Conservation (phyloP, 2,888 invertebrate genomes). For the Allophyes oxyacanthae region DNA sequence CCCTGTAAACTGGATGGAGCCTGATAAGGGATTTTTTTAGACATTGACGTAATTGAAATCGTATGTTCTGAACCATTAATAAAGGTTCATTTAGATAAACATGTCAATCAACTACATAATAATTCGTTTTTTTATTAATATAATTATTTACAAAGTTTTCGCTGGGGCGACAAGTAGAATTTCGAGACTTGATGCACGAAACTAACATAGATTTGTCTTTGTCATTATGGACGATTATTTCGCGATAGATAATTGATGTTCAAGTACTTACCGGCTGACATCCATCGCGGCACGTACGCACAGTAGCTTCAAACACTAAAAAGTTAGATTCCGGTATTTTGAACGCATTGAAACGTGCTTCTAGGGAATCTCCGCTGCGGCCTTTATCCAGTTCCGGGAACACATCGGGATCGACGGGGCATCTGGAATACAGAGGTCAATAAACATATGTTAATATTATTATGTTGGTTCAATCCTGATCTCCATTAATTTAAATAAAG, state of each 20-base stretch:
- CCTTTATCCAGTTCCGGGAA: constrained; percentile 97
- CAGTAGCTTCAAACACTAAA: constrained; percentile 97
- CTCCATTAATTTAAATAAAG: no score
- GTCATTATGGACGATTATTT: not conserved
- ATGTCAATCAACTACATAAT: no score
- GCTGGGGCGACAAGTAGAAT: no score
- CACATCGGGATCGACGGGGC: constrained; percentile 97
- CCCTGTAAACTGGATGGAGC: constrained; percentile 60
- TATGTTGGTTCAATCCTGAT: not conserved
- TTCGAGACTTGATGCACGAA: no score
- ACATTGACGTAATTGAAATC: constrained; percentile 70
- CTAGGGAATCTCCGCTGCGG: constrained; percentile 95
- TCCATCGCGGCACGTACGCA: constrained; percentile 95
- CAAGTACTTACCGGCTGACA: constrained; percentile 92
- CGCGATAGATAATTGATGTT: not conserved
- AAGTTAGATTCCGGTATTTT: constrained; percentile 98
- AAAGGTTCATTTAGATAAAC: constrained; percentile 27
- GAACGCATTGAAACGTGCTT: constrained; percentile 97
- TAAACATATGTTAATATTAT: not conserved
- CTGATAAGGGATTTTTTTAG: constrained; percentile 61
- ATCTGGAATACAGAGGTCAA: constrained; percentile 85
- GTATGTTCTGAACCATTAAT: constrained; percentile 45
- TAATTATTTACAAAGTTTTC: no score
- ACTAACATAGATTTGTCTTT: no score
- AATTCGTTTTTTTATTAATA: no score